A percentile compares a stretch with the other conserved stretches of the same genome.
Conservation (phyloP, 2,888 invertebrate species). For the Morpho deidamia region DNA sequence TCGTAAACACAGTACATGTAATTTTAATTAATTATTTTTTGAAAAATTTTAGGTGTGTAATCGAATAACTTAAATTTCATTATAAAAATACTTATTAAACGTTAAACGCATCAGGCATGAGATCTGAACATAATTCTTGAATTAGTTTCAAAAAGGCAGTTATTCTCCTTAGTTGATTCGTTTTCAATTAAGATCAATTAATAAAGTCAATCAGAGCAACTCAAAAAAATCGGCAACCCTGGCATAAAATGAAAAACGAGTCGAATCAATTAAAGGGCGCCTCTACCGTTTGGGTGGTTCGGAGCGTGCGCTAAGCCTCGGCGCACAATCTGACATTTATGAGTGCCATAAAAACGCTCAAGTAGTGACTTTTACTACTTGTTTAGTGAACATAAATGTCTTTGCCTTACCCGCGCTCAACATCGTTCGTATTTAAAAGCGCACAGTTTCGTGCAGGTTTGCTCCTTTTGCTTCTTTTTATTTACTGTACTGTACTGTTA, state of each 20-base stretch:
- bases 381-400: slow-evolving; percentile 81
- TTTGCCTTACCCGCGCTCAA: slow-evolving; percentile 75
- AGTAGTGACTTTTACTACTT: slow-evolving; percentile 80
- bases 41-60: no score
- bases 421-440: slow-evolving; percentile 78
- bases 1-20: no score
- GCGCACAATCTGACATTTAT: slow-evolving; percentile 79
- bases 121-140: no score
- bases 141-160: no score
- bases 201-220: slow-evolving; percentile 26
- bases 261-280: slow-evolving; percentile 60
- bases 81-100: no score
- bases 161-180: no score
- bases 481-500: slow-evolving; percentile 73
- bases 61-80: no score
- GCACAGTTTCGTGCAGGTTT: slow-evolving; percentile 73
- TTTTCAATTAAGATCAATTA: slow-evolving; percentile 8
- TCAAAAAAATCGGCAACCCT: slow-evolving; percentile 4
- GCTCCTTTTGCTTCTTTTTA: slow-evolving; percentile 70
- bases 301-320: slow-evolving; percentile 55
- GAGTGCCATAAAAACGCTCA: slow-evolving; percentile 80
- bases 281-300: slow-evolving; percentile 30
- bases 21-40: no score
- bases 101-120: no score
- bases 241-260: slow-evolving; percentile 43